Evolutionary conservation across 2,888 invertebrate genomes (phyloP), one percentile per base, ranked within the genome.

Genomic region (Hydraecia micacea): DNA sequence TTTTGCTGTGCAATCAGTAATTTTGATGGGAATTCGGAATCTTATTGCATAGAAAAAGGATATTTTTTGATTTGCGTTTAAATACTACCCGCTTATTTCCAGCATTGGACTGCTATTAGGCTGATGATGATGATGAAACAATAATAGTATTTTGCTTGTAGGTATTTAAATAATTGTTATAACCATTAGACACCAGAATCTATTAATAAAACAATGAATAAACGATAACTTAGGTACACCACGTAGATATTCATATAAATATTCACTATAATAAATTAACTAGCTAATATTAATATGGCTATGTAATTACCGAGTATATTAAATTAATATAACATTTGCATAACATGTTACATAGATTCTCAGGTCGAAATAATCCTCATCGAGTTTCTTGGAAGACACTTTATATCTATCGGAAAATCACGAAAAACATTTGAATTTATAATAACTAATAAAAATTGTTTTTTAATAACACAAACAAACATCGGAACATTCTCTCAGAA

Each of bases 271-370:
- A 28, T 42, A 79, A 62, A 66, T 9, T 49, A 36, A 66, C 66
- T 15, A n/a, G 32, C n/a, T 25, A 46, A 73, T 32, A 39, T 42
- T 42, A 81, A 55, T 68, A 63, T 6, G 18, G 60, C 42, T 39
- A 70, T 21, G 28, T 55, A 21, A 4, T 21, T 65, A 55, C 13
- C 6, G 9, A 58, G 21, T 46, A 82, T 28, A 39, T 70, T 82
- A 36, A 42, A 72, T 42, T 62, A 52, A 65, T 75, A 66, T 36
- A 60, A 65, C 5, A 84, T 83, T 85, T 71, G n/a, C 86, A 85
- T 85, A 80, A 81, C 81, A n/a, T 11, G 55, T 58, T 58, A 58
- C 55, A n/a, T n/a, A n/a, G 11, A 58, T n/a, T 58, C 55, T 58
- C 55, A n/a, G 8, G 11, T 58, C n/a, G 55, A n/a, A 55, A 58